Conservation (phyloP, 2,888 invertebrate genomes). For the Apamea monoglypha region DNA sequence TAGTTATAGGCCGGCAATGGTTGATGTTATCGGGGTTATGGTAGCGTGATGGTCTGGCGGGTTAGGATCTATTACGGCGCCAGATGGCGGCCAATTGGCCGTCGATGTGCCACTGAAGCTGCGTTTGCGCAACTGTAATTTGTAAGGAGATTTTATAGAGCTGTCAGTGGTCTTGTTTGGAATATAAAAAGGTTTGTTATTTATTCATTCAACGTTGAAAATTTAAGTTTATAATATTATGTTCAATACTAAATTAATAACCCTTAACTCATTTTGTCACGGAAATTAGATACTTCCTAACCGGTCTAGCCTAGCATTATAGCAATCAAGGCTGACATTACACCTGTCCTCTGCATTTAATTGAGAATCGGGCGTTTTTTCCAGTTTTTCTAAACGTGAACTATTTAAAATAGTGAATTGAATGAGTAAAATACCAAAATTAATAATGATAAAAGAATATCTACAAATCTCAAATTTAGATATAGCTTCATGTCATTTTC, state of each 20-base stretch:
- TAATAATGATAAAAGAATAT: background rate
- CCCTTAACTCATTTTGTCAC: background rate
- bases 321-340: background rate
- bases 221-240: background rate
- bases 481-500: background rate
- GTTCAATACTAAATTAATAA: too few species aligned
- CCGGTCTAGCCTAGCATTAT: background rate
- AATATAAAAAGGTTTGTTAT: background rate
- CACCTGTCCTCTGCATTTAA: background rate
- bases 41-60: conserved; percentile 31
- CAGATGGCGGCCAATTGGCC: conserved; percentile 78
- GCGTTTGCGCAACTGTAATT: conserved; percentile 75
- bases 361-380: background rate
- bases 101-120: conserved; percentile 73
- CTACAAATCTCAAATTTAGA: background rate
- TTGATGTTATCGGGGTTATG: conserved; percentile 22
- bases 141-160: conserved; percentile 67
- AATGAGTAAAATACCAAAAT: background rate
- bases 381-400: background rate
- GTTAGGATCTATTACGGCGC: conserved; percentile 66
- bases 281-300: background rate
- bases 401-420: background rate
- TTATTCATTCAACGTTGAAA: background rate
- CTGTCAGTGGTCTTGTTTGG: conserved; percentile 45
- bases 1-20: conserved; percentile 42